These are phyloP conservation scores for Magallana angulata DNA, from an alignment of 1,140 invertebrate species.

Conservation along the genomic window DNA sequence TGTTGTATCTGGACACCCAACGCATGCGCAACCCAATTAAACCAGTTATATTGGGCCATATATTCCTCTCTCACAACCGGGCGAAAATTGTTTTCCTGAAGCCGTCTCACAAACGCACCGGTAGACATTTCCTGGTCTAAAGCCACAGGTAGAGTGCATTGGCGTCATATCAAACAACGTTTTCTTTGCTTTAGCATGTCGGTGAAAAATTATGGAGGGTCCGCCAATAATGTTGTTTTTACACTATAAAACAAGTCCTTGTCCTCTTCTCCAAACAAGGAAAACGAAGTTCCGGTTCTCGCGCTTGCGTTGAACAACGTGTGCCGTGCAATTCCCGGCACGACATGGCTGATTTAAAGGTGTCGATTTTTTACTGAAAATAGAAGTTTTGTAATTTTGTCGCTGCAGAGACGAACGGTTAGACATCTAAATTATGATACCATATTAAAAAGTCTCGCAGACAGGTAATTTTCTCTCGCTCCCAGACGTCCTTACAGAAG, in stretches of 20 bases:
- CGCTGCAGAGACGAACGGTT: conserved; percentile 57
- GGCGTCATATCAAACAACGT: conserved; percentile 49
- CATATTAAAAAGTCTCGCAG: conserved; percentile 60
- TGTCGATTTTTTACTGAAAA: conserved; percentile 52
- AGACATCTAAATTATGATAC: conserved; percentile 60
- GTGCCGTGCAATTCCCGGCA: conserved; percentile 56
- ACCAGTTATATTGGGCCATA: conserved; percentile 37
- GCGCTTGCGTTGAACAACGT: conserved; percentile 45
- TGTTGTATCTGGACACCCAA: conserved; percentile 12
- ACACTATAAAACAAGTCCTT: conserved; percentile 54
- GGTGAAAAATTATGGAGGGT: conserved; percentile 59
- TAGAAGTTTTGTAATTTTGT: conserved; percentile 50
- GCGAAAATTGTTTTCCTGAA: conserved; percentile 42
- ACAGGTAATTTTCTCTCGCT: conserved; percentile 49
- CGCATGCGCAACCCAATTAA: not conserved
- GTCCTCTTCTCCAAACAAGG: conserved; percentile 50
- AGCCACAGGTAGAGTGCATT: conserved; percentile 39
- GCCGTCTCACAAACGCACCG: conserved; percentile 49
- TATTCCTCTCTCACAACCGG: conserved; percentile 42
- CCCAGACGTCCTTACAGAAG: conserved; percentile 54
- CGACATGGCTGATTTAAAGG: conserved; percentile 59
- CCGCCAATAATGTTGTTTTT: conserved; percentile 53
- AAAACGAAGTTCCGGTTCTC: conserved; percentile 41
- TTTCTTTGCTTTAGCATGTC: conserved; percentile 54
- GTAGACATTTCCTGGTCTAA: conserved; percentile 53